A percentile compares a stretch with the other conserved stretches of the same genome.
Conservation (phyloP, 1,140 invertebrate species). For the Pachypeltis micranthus region DNA sequence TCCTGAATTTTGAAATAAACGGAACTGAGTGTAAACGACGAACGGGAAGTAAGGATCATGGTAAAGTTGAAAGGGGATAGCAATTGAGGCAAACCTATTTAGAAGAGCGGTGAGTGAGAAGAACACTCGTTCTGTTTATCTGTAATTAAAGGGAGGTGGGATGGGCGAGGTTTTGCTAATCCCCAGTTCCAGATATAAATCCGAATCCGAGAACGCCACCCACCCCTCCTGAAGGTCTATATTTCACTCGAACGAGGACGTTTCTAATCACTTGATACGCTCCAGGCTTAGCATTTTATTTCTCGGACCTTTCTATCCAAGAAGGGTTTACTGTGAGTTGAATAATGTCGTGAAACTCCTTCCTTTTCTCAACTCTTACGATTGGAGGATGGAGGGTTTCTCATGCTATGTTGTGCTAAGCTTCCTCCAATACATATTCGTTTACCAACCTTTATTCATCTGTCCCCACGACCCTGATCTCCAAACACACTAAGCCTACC, state of each 20-base stretch:
- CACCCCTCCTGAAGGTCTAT: not conserved
- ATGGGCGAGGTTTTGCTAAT: not conserved
- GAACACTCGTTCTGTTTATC: conserved; percentile 6
- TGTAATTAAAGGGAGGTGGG: not conserved
- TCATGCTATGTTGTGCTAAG: too few species aligned
- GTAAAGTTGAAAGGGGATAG: too few species aligned
- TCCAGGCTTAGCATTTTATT: conserved; percentile 5
- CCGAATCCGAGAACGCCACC: not conserved
- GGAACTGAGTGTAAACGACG: too few species aligned
- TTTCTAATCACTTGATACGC: conserved; percentile 6
- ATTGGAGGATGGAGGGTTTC: not conserved
- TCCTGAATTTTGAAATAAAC: too few species aligned
- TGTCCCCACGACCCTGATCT: too few species aligned
- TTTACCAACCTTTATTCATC: too few species aligned
- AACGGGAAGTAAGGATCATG: too few species aligned
- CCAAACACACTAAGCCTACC: too few species aligned
- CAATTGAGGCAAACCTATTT: not conserved
- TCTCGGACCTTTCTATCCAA: conserved; percentile 6
- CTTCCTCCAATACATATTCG: too few species aligned
- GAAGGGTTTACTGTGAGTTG: not conserved
- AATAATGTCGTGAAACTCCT: not conserved
- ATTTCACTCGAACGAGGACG: conserved; percentile 8
- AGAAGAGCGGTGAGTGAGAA: not conserved
- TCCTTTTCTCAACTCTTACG: not conserved
- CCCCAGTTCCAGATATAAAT: conserved; percentile 3